Evolutionary conservation across 2,888 invertebrate genomes (phyloP), one percentile per base, ranked within the genome.

Genomic region (Vanessa cardui): DNA sequence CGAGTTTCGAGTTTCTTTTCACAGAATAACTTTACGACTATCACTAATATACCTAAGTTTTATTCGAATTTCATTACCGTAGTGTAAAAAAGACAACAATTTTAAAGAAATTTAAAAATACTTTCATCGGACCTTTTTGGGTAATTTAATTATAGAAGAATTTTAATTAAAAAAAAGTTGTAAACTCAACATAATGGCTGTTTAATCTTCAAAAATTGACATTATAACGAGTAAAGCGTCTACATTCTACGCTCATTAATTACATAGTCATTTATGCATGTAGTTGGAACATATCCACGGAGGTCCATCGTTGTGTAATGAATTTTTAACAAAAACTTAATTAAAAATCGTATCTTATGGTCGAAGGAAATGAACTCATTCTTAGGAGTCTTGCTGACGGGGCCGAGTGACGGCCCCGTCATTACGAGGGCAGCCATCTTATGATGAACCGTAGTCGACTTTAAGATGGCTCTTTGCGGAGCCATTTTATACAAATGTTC

Each of bases 281-380:
- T 83, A 84, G 81, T 81, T 78, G 77, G 69, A 68, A 82, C 74
- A 79, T 78, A 83, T 80, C 80, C 83, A 81, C 81, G 80, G 82
- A 80, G 80, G 80, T 80, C 83, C 84, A 83, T 85, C 84, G 86
- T 82, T 84, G 81, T 86, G 87, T 90, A 90, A 92, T 92, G 90
- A 89, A 87, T 90, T 92, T 91, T 88, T 87, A 92, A 90, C 91
- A 91, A 91, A 92, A 92, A 92, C 91, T 90, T 92, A 92, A 92
- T 92, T 92, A 92, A 92, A 92, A 91, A 91, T 88, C 86, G 89
- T 92, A 90, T 92, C 91, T 90, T 86, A 85, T 88, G 90, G 87
- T 88, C 88, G 87, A 88, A 92, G 92, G 92, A 92, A 92, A 92
- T 92, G 92, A 92, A 92, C 92, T 91, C 92, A 91, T 92, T 91